Evolutionary conservation across 2,888 invertebrate genomes (phyloP).

Genomic region (Eurytoma californica): DNA sequence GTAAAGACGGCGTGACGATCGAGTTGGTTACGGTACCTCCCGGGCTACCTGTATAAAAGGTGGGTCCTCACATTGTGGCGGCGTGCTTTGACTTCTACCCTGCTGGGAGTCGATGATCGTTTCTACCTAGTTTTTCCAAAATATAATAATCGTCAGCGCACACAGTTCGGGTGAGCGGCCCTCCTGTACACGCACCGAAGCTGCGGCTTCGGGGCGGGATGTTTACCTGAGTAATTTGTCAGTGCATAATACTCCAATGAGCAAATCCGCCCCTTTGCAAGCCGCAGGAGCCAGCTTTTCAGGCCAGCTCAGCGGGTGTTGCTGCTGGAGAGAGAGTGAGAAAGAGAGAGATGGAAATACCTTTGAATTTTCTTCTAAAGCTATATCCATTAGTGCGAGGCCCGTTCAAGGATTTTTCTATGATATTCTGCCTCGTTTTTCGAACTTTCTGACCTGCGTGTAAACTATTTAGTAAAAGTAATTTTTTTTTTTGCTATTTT

Average conservation of each 20-base stretch:
- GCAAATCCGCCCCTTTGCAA: constrained; percentile 29
- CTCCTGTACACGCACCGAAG: neutral
- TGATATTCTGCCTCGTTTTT: neutral
- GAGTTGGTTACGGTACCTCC: neutral
- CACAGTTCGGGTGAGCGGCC: neutral
- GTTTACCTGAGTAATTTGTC: constrained; percentile 73
- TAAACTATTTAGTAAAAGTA: no score
- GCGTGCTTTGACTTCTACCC: constrained; percentile 15
- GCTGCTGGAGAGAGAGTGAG: neutral
- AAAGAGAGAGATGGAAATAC: neutral
- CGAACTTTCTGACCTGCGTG: no score
- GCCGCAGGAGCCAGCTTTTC: constrained; percentile 44
- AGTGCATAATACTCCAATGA: constrained; percentile 64
- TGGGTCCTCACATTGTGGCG: neutral
- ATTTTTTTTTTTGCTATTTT: neutral
- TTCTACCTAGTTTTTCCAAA: constrained; percentile 21
- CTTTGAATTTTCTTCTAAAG: constrained; percentile 12
- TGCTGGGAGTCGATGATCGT: constrained; percentile 34
- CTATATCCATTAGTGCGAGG: neutral
- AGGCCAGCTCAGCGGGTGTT: constrained; percentile 42
- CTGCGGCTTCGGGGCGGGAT: constrained; percentile 65
- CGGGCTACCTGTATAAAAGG: neutral
- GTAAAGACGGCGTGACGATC: constrained; percentile 1
- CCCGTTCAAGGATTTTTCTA: neutral
- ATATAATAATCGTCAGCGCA: constrained; percentile 27